These are phyloP conservation scores for Otocyon megalotis DNA, from an alignment of 2,113 vertebrate genomes.

Conservation along the genomic window DNA sequence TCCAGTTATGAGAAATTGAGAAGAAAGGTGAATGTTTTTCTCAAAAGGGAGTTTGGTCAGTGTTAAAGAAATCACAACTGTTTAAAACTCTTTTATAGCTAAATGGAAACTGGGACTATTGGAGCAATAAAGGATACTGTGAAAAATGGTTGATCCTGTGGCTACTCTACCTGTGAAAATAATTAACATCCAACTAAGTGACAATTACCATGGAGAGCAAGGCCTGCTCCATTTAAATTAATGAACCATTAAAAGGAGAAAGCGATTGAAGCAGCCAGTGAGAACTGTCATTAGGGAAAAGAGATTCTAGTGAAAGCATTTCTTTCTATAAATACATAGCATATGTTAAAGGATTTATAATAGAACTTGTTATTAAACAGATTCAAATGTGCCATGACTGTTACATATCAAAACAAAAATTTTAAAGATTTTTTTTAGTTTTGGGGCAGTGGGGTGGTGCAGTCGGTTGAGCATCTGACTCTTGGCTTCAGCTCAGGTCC, in stretches of 20 bases:
- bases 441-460: not conserved
- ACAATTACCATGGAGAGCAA: conserved; percentile 55
- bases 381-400: not conserved
- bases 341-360: not conserved
- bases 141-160: conserved; percentile 24
- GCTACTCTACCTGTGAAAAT: conserved; percentile 74
- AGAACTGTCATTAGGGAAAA: conserved; percentile 48
- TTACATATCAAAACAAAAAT: not conserved
- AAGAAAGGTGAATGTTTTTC: not conserved
- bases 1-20: not conserved
- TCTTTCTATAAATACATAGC: not conserved
- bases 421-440: not conserved
- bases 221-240: conserved; percentile 54
- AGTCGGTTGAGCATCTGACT: not conserved
- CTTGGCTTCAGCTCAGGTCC: not conserved
- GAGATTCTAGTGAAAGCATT: not conserved
- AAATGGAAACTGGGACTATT: not conserved
- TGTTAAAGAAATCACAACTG: not conserved
- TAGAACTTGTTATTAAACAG: not conserved
- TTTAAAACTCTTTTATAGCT: conserved; percentile 29
- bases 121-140: not conserved
- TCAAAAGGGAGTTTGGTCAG: not conserved
- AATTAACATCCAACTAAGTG: conserved; percentile 72
- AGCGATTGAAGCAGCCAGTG: conserved; percentile 8
- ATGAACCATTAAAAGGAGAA: conserved; percentile 37